Conservation (phyloP, 2,888 invertebrate species). For the Athrips mouffetella region DNA sequence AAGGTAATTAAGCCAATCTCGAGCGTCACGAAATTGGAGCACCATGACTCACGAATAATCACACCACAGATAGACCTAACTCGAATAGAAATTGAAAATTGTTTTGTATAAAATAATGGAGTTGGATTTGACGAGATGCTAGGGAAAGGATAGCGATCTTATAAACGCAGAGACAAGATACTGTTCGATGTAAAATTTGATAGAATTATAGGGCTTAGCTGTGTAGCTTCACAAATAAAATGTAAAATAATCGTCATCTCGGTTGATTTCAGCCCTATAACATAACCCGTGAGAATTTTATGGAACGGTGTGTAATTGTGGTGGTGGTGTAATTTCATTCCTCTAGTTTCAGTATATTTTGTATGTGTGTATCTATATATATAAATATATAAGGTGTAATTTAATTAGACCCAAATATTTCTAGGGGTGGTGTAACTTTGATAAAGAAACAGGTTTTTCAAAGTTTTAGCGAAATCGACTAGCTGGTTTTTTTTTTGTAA, state of each 20-base stretch:
- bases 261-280: no score
- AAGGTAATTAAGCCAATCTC: conserved; percentile 50
- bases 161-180: not conserved
- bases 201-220: not conserved
- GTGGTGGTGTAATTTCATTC: no score
- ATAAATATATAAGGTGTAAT: no score
- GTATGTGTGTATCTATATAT: no score
- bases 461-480: no score
- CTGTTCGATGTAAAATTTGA: not conserved
- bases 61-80: conserved; percentile 15
- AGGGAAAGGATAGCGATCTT: not conserved
- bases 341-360: no score
- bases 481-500: no score
- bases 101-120: not conserved
- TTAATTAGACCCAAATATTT: no score
- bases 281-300: no score
- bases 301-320: no score
- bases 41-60: conserved; percentile 41
- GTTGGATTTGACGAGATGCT: not conserved
- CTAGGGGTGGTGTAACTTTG: no score
- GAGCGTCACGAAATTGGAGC: conserved; percentile 49
- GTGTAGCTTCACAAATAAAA: not conserved
- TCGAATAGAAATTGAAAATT: conserved; percentile 5
- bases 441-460: no score
- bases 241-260: not conserved